Conservation (phyloP, 2,888 invertebrate species). For the Eulithis testata region DNA sequence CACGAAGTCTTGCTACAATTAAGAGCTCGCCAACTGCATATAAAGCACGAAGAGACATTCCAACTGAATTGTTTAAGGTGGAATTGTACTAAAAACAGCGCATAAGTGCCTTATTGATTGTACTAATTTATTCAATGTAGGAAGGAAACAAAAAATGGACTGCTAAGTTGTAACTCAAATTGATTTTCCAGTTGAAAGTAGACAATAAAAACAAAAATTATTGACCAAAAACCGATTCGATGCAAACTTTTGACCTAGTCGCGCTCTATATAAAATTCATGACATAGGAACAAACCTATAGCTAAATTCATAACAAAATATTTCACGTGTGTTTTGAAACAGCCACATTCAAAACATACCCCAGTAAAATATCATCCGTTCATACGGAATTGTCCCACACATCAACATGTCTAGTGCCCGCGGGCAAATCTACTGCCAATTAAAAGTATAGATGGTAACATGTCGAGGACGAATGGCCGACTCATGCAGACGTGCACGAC, state of each 20-base stretch:
- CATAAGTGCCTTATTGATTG: constrained; percentile 57
- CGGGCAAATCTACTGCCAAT: constrained; percentile 77
- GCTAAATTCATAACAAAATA: not conserved
- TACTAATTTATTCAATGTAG: constrained; percentile 28
- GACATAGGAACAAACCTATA: not conserved
- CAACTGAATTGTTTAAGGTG: constrained; percentile 55
- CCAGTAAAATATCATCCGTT: constrained; percentile 35
- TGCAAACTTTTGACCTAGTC: not conserved
- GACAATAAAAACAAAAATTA: too few species aligned
- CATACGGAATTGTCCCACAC: constrained; percentile 57
- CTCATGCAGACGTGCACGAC: constrained; percentile 56
- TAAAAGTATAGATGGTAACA: constrained; percentile 78
- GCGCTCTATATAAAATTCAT: not conserved
- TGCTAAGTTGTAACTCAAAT: constrained; percentile 6
- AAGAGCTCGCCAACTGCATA: constrained; percentile 72
- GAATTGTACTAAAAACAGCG: constrained; percentile 58
- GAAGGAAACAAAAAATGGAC: constrained; percentile 27
- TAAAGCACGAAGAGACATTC: constrained; percentile 69
- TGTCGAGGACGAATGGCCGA: constrained; percentile 65
- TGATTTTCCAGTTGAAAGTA: not conserved
- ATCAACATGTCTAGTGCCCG: constrained; percentile 65
- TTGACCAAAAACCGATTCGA: too few species aligned
- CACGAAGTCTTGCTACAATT: constrained; percentile 75
- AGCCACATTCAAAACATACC: constrained; percentile 9
- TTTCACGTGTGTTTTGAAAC: constrained; percentile 5